These are phyloP conservation scores for Saccostrea glomerata DNA, from an alignment of 1,140 invertebrate genomes.

Conservation along the genomic window DNA sequence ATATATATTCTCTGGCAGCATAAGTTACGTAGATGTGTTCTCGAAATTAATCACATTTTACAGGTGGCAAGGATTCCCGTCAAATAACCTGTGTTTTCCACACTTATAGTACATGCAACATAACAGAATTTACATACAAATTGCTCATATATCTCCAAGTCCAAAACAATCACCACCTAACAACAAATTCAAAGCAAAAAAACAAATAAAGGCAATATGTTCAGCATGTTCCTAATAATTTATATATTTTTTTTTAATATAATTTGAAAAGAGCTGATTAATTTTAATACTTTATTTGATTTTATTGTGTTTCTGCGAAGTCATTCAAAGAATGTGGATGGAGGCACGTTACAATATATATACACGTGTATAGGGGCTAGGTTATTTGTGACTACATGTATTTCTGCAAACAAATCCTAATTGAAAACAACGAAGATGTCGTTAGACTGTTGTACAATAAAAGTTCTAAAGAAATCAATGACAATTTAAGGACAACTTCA, in stretches of 20 bases:
- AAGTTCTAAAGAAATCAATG: background rate
- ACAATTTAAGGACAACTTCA: background rate
- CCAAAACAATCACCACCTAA: background rate
- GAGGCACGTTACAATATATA: too few species aligned
- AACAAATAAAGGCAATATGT: too few species aligned
- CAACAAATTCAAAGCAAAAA: background rate
- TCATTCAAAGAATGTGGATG: too few species aligned
- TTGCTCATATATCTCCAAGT: background rate
- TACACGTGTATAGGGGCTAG: too few species aligned
- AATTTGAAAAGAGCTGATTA: too few species aligned
- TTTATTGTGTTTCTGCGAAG: too few species aligned
- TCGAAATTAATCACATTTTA: background rate
- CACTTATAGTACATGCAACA: background rate
- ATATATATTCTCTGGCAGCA: background rate
- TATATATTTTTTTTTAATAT: too few species aligned
- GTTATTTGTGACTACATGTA: too few species aligned
- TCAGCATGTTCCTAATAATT: too few species aligned
- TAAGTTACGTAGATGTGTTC: background rate
- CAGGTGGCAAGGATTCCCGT: background rate
- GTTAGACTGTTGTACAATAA: background rate
- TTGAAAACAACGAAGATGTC: background rate
- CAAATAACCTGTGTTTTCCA: background rate
- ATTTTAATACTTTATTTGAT: too few species aligned
- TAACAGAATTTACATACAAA: constrained; percentile 17
- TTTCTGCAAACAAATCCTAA: too few species aligned